Base-by-base conservation (phyloP, 2,113 vertebrate genomes). In the Bambusicola thoracicus region DNA sequence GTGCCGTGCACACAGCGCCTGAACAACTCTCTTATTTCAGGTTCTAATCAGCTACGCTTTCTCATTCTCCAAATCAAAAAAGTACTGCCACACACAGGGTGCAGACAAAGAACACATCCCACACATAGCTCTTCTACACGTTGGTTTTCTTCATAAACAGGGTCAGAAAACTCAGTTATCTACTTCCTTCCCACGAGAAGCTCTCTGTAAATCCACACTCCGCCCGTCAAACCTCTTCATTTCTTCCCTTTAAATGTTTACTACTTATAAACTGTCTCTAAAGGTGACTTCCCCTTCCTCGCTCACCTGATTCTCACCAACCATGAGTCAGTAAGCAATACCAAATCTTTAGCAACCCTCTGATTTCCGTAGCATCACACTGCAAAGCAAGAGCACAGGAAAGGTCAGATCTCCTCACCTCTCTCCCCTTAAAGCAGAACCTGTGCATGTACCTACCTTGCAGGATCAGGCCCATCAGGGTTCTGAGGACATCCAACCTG, bases 31-130 rank as follows among this genome's bases (percentile, higher is more conserved):
- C 87, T 83, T 29, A 53, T 81, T 94, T 83, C 94, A 91, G 94
- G 72, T 94, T 81, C 46, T 88, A 69, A 81, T 88, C 66, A 94
- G 73, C 80, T 85, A 95, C 93, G 88, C 87, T 95, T 95, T 97
- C 92, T 81, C 85, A 83, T 84, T 83, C 66, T 78, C 30, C 83
- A 74, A 75, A 94, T 92, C 86, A 93, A 75, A 69, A 32, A 94
- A 86, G 53, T 34, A 75, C 40, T 93, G 44, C 48, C 58, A 86
- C 53, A 62, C 76, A 79, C 41, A 16, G 62, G 46, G 58, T 90
- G 18, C 61, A 93, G 65, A 95, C 67, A 75, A 90, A 91, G 94
- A 87, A 72, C 0, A 1, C 3, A 0, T 75, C 88, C 61, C 61
- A 78, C 55, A 83, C 2, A 2, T 27, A 61, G 40, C 27, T 77